Conservation (phyloP, 2,113 vertebrate species). For the Corythaeola cristata region DNA sequence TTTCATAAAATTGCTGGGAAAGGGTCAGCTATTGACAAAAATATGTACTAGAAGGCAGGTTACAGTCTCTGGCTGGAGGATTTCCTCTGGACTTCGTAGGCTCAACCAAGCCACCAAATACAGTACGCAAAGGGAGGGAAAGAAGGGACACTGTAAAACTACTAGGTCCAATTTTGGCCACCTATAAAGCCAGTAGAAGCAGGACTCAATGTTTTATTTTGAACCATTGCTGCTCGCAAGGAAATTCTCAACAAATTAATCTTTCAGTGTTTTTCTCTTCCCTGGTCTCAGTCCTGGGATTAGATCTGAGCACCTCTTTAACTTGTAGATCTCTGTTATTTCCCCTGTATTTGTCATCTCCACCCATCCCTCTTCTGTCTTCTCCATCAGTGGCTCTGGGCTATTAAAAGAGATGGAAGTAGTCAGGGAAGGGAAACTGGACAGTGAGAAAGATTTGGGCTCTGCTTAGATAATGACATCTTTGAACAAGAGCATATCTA, state of each 20-base stretch:
- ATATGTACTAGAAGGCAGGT: neutral
- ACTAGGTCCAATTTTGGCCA: neutral
- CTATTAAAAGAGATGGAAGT: neutral
- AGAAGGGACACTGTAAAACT: neutral
- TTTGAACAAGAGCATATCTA: neutral
- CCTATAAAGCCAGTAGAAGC: neutral
- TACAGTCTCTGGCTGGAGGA: neutral
- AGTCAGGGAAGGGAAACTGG: neutral
- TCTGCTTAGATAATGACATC: neutral
- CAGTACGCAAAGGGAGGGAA: neutral
- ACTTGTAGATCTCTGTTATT: neutral
- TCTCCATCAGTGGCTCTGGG: neutral
- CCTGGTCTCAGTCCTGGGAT: neutral
- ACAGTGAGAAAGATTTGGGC: neutral
- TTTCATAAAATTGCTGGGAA: neutral
- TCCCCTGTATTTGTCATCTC: neutral
- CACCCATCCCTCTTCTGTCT: neutral
- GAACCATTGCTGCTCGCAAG: neutral
- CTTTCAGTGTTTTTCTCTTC: neutral
- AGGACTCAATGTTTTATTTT: neutral
- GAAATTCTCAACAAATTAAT: neutral
- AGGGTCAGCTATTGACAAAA: neutral
- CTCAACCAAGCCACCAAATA: neutral
- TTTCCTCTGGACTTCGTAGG: neutral
- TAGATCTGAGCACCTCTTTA: neutral